Conservation (phyloP, 2,888 invertebrate genomes). For the Oxystoma pomonae region DNA sequence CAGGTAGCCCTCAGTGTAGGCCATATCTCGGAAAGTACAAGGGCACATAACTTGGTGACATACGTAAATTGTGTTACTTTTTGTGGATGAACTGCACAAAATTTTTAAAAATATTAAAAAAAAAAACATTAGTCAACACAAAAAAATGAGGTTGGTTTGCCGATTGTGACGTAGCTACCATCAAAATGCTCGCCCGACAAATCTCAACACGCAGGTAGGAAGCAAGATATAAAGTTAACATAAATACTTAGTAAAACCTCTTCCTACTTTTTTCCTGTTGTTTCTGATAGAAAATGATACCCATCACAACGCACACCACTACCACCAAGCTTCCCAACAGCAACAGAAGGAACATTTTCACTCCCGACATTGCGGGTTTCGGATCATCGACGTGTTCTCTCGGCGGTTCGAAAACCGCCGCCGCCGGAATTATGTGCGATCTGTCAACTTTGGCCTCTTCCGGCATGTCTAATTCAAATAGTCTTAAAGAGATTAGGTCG, state of each 20-base stretch:
- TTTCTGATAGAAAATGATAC: slow-evolving; percentile 91
- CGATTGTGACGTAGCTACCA: no score
- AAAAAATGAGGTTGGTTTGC: no score
- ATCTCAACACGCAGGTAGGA: no score
- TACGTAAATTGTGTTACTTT: no score
- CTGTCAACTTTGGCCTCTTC: slow-evolving; percentile 67
- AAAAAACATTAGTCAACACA: no score
- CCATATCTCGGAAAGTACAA: no score
- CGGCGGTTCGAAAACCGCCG: slow-evolving; percentile 85
- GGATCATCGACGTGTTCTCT: slow-evolving; percentile 87
- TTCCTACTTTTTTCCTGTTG: slow-evolving; percentile 86
- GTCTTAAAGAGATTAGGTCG: slow-evolving; percentile 86
- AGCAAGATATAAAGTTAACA: no score
- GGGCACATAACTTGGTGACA: no score
- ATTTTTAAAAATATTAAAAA: no score
- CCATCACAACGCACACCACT: slow-evolving; percentile 79
- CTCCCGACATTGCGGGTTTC: slow-evolving; percentile 83
- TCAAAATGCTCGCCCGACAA: no score
- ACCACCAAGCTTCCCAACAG: slow-evolving; percentile 78
- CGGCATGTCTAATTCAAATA: slow-evolving; percentile 85
- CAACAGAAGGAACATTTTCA: slow-evolving; percentile 87
- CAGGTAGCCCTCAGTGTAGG: no score
- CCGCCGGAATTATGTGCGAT: slow-evolving; percentile 82
- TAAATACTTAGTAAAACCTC: slow-evolving; percentile 67
- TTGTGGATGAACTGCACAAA: no score